Evolutionary conservation across 2,113 vertebrate species (phyloP), one percentile per base, ranked within the genome.

Genomic region (Channa argus): DNA sequence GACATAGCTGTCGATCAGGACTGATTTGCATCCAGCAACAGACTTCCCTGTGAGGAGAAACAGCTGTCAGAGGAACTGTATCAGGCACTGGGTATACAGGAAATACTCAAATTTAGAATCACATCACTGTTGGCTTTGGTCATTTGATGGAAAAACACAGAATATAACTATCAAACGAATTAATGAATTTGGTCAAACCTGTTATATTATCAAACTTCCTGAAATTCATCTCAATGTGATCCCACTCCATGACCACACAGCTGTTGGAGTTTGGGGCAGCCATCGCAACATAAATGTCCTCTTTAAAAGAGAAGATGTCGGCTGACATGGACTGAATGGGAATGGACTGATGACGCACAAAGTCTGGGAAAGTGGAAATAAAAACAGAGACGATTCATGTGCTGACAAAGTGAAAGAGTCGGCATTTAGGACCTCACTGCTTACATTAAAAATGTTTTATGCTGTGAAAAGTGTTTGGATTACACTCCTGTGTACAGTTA

Each of bases 181-280:
- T 3, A 14, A 1, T 14, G 7, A 3, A 12, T 62, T 13, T 46
- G 50, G 11, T 69, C 91, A 39, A 91, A 99, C 98, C 98, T 96
- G 97, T 98, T 77, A 99, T 99, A 33, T 98, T 98, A 91, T 99
- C 97, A 0, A 98, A 98, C 82, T 95, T 97, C 86, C 98, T 95
- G 94, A 99, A 99, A 73, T 98, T 96, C 94, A 96, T 96, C 85
- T 99, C 98, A 50, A 99, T 96, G 91, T 99, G 97, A 88, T 99
- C 98, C 98, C 98, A 99, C 86, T 99, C 96, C 91, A 99, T 92
- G 71, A 99, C 94, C 93, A 97, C 95, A 87, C 98, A 99, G 93
- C 98, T 99, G 94, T 98, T 97, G 91, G 96, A 96, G 90, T 95
- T 95, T 38, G 97, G 97, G 62, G 97, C 96, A 0, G 98, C 96